These are phyloP conservation scores for Gastracanthus pulcherrimus DNA, from an alignment of 2,888 invertebrate genomes.

Conservation along the genomic window DNA sequence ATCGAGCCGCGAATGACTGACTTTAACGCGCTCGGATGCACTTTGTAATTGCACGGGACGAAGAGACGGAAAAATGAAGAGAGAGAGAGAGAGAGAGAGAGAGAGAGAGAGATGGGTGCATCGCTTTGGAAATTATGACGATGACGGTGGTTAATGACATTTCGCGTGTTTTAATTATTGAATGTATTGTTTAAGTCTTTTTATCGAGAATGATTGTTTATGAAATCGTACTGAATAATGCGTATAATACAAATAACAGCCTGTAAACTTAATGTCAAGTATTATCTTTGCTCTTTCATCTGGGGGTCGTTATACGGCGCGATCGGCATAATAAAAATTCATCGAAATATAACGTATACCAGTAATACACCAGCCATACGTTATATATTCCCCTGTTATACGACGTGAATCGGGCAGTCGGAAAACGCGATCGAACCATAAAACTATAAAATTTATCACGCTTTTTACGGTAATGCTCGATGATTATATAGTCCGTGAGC, in stretches of 20 bases:
- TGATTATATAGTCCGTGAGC: slow-evolving; percentile 23
- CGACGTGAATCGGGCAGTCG: not conserved
- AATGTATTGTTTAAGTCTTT: not conserved
- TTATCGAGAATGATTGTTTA: not conserved
- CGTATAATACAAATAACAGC: not conserved
- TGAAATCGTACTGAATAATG: not conserved
- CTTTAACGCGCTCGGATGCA: slow-evolving; percentile 38
- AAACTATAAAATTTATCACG: slow-evolving; percentile 37
- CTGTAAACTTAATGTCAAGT: not conserved
- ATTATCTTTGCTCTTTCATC: not conserved
- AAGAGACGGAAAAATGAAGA: slow-evolving; percentile 2
- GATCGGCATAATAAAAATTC: not conserved
- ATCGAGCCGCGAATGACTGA: slow-evolving; percentile 24
- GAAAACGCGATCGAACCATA: slow-evolving; percentile 34
- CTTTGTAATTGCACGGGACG: slow-evolving; percentile 13
- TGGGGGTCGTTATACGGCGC: too few relatives aligned
- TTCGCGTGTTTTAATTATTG: too few relatives aligned
- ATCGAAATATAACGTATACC: not conserved
- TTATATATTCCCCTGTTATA: not conserved
- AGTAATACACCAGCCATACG: too few relatives aligned
- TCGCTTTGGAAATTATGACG: not conserved
- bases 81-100: slow-evolving; percentile 5
- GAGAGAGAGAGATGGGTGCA: not conserved
- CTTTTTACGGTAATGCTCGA: slow-evolving; percentile 23
- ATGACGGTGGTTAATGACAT: not conserved